Evolutionary conservation across 1,140 invertebrate genomes (phyloP).

Genomic region (Solenopsis fugax): DNA sequence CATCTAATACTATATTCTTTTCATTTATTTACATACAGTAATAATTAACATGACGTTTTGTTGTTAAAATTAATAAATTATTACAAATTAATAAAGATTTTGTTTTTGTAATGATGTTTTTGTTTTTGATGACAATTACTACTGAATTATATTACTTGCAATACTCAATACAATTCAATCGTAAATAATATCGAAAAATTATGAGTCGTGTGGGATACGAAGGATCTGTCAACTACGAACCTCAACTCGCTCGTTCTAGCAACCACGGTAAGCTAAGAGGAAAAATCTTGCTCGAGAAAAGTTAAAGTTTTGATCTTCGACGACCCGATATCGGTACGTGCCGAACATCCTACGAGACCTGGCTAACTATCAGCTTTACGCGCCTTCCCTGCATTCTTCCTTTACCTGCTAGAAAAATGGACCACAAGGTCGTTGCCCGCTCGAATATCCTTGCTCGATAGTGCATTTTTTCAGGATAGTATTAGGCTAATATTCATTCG

Average conservation of each 20-base stretch:
- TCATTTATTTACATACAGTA: background rate
- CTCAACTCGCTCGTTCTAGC: slow-evolving; percentile 20
- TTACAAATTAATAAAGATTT: background rate
- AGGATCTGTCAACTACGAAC: slow-evolving; percentile 29
- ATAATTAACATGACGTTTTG: slow-evolving; percentile 10
- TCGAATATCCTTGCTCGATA: background rate
- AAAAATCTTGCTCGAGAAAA: slow-evolving; percentile 52
- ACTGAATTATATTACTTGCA: background rate
- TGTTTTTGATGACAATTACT: background rate
- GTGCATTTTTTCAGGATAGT: background rate
- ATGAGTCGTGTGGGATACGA: slow-evolving; percentile 17
- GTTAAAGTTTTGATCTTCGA: slow-evolving; percentile 59
- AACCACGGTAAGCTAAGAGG: slow-evolving; percentile 30
- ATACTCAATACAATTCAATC: slow-evolving; percentile 20
- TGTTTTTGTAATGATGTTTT: background rate
- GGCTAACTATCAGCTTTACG: slow-evolving; percentile 38
- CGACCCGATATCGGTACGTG: slow-evolving; percentile 56
- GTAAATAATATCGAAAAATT: slow-evolving; percentile 34
- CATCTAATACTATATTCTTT: background rate
- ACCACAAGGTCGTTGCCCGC: slow-evolving; percentile 14
- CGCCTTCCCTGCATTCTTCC: background rate
- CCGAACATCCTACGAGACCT: slow-evolving; percentile 45
- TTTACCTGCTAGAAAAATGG: slow-evolving; percentile 26
- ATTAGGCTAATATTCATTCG: background rate
- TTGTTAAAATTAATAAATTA: background rate